Percentiles rank a stretch among this genome's conserved stretches.
phyloP scores from a whole-genome alignment of 2,113 vertebrate species.

The Sylvietta virens region DNA sequence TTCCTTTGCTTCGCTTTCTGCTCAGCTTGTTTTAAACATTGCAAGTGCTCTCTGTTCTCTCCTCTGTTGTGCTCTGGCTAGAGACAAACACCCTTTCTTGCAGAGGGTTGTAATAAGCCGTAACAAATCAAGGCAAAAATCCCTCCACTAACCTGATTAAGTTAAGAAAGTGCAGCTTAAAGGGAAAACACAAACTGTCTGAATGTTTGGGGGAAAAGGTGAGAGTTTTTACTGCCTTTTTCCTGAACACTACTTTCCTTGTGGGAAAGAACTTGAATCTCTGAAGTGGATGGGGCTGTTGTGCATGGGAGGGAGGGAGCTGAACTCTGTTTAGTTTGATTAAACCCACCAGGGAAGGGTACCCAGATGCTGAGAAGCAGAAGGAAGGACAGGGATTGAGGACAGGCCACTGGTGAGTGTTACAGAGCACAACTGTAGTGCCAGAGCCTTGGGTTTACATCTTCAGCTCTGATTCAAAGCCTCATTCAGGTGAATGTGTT shows the following conservation, averaged over 20 bases:
- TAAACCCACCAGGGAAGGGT: background rate
- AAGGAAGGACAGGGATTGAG: background rate
- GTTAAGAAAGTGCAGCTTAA: conserved; percentile 22
- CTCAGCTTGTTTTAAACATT: conserved; percentile 35
- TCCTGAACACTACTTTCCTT: background rate
- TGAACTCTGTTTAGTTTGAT: background rate
- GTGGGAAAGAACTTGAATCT: background rate
- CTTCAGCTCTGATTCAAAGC: background rate
- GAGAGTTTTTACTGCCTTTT: background rate
- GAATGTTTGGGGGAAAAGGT: background rate
- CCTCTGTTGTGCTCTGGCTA: conserved; percentile 39
- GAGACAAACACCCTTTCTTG: conserved; percentile 53
- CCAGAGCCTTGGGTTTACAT: background rate
- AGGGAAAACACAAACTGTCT: background rate
- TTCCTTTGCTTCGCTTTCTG: conserved; percentile 34
- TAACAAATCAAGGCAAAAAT: conserved; percentile 54
- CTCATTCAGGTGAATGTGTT: background rate
- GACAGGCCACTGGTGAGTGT: background rate
- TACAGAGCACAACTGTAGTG: background rate
- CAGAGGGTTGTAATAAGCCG: conserved; percentile 47
- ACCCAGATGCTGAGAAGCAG: background rate
- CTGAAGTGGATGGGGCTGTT: background rate
- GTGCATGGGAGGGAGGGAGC: background rate
- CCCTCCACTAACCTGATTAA: conserved; percentile 51
- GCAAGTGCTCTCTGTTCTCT: conserved; percentile 43